Base-by-base conservation (phyloP, 1,140 invertebrate species). In the Achroia grisella region DNA sequence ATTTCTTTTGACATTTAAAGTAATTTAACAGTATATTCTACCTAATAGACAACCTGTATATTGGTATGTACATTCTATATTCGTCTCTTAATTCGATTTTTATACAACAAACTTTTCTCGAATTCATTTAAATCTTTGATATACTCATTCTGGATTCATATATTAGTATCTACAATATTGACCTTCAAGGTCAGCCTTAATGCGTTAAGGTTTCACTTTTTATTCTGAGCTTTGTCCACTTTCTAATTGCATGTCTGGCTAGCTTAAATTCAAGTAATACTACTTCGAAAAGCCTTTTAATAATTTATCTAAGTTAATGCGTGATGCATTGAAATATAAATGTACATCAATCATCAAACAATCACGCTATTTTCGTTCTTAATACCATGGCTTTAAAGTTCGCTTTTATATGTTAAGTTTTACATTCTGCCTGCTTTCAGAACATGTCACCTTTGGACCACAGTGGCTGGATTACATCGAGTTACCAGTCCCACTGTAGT, bases 391-490 rank as follows among this genome's bases (percentile, higher is more conserved):
- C 10, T 37, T 2, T 37, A 37, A 14, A 10, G 35, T 37, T 4
- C 35, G 17, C 5, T 10, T 15, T 23, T 17, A 9, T 10, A 4
- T 5, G 2, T 10, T 17, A 37, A 15, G n/a, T 15, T 49, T 27
- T 8, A 13, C 10, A 40, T 46, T 63, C 40, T 56, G 27, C 14
- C 52, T 59, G 55, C 40, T 80, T 74, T 4, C 80, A 85, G 80
- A 82, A 79, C 41, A 77, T 85, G 71, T 85, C 80, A 0, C 73
- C 80, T 6, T 48, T 92, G 71, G 91, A 93, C 61, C 91, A 89
- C 35, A 37, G n/a, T 68, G 88, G 78, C 40, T 87, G 85, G 82
- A 86, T 88, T 45, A 78, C 87, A 48, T 83, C 84, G 43, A 74
- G 77, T 46, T 88, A 89, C 59, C 89, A 89, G 64, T 75, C 85